Evolutionary conservation across 2,797 vertebrate species (phyloP), one percentile per base, ranked within the genome.

Genomic region (Pithecia hirsuta): DNA sequence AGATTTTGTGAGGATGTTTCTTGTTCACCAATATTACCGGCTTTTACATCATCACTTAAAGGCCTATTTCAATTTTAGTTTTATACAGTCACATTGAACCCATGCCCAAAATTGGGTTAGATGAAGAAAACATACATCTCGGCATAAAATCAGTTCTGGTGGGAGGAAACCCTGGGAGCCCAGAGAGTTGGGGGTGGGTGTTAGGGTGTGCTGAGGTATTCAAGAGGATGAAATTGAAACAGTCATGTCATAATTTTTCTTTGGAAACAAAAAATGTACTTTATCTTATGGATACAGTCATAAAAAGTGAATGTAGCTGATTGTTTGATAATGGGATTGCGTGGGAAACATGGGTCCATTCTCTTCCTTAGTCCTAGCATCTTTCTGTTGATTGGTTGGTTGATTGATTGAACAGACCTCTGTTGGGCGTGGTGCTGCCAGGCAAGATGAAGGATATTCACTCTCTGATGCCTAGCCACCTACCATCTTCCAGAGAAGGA

Each of bases 351-450:
- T 3, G 57, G 24, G 5, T 15, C 8, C 28, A 86, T 48, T 44
- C 17, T 2, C 12, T 36, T n/a, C 82, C 4, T 6, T 33, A 1
- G 46, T 64, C 76, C 20, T 59, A 5, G 14, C 10, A 1, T 75
- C 5, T 50, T 70, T 36, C n/a, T 88, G 0, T n/a, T 10, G 0
- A 5, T 30, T 22, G 1, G 2, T 48, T 22, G 1, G 2, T 48
- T 5, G 26, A 12, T 5, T 30, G 2, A 28, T 5, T 22, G 4
- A 59, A 4, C n/a, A 46, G 11, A 22, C 12, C 9, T 64, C 22
- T 6, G 4, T 13, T 19, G 61, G 48, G n/a, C 4, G 5, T 3
- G 10, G 26, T 10, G 55, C 46, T 55, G 7, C 33, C 20, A 8
- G 33, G 20, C 4, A 3, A 20, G 46, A 20, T 5, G 19, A 12